phyloP scores from a whole-genome alignment of 1,140 invertebrate genomes.

The Ips nitidus region DNA sequence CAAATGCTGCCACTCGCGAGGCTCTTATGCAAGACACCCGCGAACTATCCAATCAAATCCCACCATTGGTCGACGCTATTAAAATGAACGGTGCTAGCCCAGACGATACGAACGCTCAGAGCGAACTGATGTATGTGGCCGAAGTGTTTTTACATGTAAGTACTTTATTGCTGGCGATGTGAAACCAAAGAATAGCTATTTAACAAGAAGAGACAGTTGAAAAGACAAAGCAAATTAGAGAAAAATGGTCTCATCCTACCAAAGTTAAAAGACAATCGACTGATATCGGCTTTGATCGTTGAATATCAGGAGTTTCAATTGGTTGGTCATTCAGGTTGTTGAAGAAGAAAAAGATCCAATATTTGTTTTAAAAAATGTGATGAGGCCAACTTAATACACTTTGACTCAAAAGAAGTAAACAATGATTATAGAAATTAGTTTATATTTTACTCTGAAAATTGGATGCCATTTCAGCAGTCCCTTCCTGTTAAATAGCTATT shows the following conservation, averaged over 20 bases:
- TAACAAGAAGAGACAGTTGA: too few relatives aligned
- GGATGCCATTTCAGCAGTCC: too few relatives aligned
- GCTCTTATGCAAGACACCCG: constrained; percentile 77
- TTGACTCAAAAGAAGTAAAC: too few relatives aligned
- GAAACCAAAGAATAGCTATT: too few relatives aligned
- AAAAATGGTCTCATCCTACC: constrained; percentile 38
- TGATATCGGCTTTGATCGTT: neutral
- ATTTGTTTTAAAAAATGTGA: too few relatives aligned
- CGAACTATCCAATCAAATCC: constrained; percentile 77
- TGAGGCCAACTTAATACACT: too few relatives aligned
- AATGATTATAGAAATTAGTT: too few relatives aligned
- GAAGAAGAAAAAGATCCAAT: neutral
- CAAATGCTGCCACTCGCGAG: constrained; percentile 64
- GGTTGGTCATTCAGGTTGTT: neutral
- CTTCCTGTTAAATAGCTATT: too few relatives aligned
- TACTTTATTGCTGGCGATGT: constrained; percentile 46
- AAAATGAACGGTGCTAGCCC: constrained; percentile 72
- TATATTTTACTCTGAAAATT: too few relatives aligned
- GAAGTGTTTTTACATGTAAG: constrained; percentile 76
- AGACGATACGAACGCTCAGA: constrained; percentile 72
- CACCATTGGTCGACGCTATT: constrained; percentile 78
- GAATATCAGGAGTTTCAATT: neutral
- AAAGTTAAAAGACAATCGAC: neutral
- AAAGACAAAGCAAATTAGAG: neutral
- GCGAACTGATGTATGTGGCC: constrained; percentile 83